Conservation (phyloP, 2,888 invertebrate genomes). For the Folsomia manolachei region DNA sequence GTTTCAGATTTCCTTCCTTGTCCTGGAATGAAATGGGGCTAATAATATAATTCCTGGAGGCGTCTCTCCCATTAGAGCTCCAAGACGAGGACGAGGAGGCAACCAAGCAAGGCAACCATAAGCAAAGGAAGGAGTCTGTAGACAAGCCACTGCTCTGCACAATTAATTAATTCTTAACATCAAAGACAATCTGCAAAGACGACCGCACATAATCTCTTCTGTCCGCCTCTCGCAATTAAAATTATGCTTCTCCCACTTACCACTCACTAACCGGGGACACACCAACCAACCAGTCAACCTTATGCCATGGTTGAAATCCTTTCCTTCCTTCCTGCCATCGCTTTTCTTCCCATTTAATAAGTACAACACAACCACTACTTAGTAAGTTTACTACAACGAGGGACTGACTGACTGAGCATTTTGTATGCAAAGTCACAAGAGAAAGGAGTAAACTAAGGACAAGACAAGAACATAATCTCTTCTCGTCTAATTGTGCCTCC, state of each 20-base stretch:
- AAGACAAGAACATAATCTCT: slow-evolving; percentile 1
- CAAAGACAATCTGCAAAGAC: slow-evolving; percentile 32
- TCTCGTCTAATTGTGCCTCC: slow-evolving; percentile 9
- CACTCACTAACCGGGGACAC: slow-evolving; percentile 3
- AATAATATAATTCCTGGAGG: slow-evolving; percentile 33
- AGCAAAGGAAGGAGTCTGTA: neutral
- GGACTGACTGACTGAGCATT: neutral
- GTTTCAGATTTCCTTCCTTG: neutral
- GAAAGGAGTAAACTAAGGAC: neutral
- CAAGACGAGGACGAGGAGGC: slow-evolving; percentile 12
- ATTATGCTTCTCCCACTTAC: slow-evolving; percentile 9
- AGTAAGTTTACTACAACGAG: neutral
- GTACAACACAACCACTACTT: too few species aligned
- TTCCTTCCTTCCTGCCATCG: neutral
- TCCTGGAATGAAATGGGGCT: slow-evolving; percentile 1
- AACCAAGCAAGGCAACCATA: neutral
- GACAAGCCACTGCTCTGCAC: slow-evolving; percentile 12
- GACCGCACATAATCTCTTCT: neutral
- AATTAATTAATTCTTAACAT: slow-evolving; percentile 44
- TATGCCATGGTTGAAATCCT: neutral
- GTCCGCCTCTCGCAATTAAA: slow-evolving; percentile 10
- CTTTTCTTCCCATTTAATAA: neutral
- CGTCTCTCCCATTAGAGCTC: slow-evolving; percentile 24
- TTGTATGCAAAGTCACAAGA: slow-evolving; percentile 4
- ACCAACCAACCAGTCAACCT: neutral